A percentile compares a stretch with the other conserved stretches of the same genome.
Evolutionary conservation across 2,797 vertebrate species (phyloP).

Genomic region (Microctenopoma steveboyesi): DNA sequence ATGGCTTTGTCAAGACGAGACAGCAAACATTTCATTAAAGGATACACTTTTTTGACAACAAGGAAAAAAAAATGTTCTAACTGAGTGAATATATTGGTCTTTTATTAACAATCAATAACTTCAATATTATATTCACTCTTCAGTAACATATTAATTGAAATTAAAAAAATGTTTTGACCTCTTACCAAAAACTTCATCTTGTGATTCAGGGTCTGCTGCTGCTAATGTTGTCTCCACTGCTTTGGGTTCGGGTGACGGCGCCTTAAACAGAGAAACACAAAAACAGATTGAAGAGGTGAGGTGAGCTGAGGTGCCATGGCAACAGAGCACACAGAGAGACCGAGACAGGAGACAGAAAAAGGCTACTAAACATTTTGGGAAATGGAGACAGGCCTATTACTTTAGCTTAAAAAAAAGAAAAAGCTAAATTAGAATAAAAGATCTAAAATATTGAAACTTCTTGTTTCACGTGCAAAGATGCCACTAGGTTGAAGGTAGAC

Average conservation of each 20-base stretch:
- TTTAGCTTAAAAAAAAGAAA: conserved; percentile 17
- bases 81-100: no score
- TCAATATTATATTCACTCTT: neutral
- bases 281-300: conserved; percentile 72
- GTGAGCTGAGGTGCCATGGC: conserved; percentile 71
- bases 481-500: neutral
- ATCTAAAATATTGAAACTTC: no score
- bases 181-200: conserved; percentile 84
- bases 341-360: conserved; percentile 9
- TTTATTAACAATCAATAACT: neutral
- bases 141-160: neutral
- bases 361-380: conserved; percentile 13
- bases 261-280: conserved; percentile 71
- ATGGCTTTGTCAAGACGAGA: neutral
- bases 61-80: no score
- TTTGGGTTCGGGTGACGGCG: conserved; percentile 64
- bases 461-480: neutral
- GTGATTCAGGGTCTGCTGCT: conserved; percentile 64
- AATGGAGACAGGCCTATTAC: conserved; percentile 13
- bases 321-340: conserved; percentile 67
- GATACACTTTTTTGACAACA: no score
- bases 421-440: neutral
- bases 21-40: neutral
- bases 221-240: conserved; percentile 13
- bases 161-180: neutral